A percentile compares a stretch with the other conserved stretches of the same genome.
phyloP scores from a whole-genome alignment of 1,140 invertebrate genomes.

The Ceratoteleas bidentatus region DNA sequence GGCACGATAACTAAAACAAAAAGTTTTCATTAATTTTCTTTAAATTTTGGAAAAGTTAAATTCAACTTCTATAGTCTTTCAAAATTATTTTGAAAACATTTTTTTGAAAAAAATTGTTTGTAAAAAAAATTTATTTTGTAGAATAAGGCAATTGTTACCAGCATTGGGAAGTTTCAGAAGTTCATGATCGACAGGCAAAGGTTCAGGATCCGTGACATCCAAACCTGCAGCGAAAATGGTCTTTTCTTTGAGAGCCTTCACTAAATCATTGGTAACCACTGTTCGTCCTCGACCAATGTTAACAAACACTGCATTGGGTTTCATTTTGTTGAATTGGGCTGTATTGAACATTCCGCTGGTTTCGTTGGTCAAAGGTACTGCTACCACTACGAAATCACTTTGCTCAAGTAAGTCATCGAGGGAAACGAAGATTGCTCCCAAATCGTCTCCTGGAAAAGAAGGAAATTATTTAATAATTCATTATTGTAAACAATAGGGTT shows the following conservation, averaged over 20 bases:
- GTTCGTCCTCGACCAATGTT: constrained; percentile 90
- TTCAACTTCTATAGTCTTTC: too few species aligned
- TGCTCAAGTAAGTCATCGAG: constrained; percentile 86
- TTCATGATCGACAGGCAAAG: constrained; percentile 88
- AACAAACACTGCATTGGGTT: constrained; percentile 88
- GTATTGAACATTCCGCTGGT: constrained; percentile 88
- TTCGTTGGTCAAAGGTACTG: constrained; percentile 86
- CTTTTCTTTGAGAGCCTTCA: constrained; percentile 86
- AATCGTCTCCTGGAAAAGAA: constrained; percentile 79
- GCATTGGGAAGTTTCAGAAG: constrained; percentile 90
- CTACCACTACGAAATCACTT: constrained; percentile 90
- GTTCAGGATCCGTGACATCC: constrained; percentile 95
- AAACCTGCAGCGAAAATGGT: constrained; percentile 92
- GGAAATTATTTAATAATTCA: too few species aligned
- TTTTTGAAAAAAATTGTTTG: too few species aligned
- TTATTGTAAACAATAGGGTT: too few species aligned
- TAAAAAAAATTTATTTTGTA: not conserved
- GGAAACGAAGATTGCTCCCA: constrained; percentile 86
- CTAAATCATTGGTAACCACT: constrained; percentile 88
- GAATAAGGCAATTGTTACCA: constrained; percentile 77
- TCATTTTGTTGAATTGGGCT: constrained; percentile 89
- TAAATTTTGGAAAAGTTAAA: too few species aligned
- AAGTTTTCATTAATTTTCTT: too few species aligned
- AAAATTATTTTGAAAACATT: too few species aligned
- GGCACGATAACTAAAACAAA: constrained; percentile 88